Conservation (phyloP, 2,888 invertebrate genomes). For the Calameuta filiformis region DNA sequence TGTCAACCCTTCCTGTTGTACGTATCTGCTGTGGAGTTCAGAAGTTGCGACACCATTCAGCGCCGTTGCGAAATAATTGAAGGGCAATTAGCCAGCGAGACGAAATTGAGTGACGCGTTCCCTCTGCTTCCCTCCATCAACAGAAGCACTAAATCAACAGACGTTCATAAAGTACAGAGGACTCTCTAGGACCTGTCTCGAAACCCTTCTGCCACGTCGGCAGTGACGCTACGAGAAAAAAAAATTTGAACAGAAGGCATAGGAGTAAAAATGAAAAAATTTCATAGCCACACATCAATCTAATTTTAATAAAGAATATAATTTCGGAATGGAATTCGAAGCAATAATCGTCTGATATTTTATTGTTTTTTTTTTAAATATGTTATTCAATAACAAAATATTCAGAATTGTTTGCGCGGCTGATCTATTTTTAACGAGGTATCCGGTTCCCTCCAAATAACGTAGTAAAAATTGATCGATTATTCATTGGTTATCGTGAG, state of each 20-base stretch:
- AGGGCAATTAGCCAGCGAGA: conserved; percentile 14
- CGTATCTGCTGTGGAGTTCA: not conserved
- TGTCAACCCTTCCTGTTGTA: not conserved
- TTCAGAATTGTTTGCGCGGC: not conserved
- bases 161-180: conserved; percentile 8
- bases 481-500: not conserved
- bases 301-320: not conserved
- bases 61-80: conserved; percentile 12
- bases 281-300: not conserved
- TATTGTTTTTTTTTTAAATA: not conserved
- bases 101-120: conserved; percentile 17
- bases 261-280: not conserved
- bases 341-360: not conserved
- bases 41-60: not conserved
- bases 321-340: not conserved
- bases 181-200: conserved; percentile 8
- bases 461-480: not conserved
- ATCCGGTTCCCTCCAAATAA: not conserved
- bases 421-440: not conserved
- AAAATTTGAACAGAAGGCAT: not conserved
- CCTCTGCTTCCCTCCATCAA: not conserved
- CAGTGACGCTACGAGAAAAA: conserved; percentile 12
- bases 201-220: conserved; percentile 7
- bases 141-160: conserved; percentile 24
- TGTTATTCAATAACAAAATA: not conserved